phyloP scores from a whole-genome alignment of 92 coral and sea anemone genomes.

The Epizoanthus scotinus region DNA sequence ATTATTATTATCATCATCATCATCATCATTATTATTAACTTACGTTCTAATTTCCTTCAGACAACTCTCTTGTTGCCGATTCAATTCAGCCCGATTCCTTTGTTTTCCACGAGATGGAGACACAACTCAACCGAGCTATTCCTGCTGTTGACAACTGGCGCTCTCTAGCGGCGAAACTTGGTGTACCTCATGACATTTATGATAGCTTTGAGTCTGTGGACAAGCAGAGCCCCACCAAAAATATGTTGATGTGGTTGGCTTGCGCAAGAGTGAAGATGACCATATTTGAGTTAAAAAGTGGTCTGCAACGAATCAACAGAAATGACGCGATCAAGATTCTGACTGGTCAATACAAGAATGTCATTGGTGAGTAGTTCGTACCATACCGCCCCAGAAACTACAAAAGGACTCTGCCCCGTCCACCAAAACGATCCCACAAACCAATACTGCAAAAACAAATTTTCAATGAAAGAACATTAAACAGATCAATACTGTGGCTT shows the following conservation, averaged over 20 bases:
- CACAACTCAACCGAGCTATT: background rate
- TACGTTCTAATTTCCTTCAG: too few species aligned
- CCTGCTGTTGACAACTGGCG: slow-evolving; percentile 23
- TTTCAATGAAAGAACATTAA: too few species aligned
- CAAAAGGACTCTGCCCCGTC: too few species aligned
- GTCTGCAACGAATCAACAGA: slow-evolving; percentile 6
- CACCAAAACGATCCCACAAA: too few species aligned
- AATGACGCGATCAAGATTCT: slow-evolving; percentile 24
- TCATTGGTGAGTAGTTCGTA: slow-evolving; percentile 26
- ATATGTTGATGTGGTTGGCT: slow-evolving; percentile 3
- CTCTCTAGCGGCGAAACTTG: background rate
- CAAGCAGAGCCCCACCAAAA: slow-evolving; percentile 7
- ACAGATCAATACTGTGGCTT: too few species aligned
- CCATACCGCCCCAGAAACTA: too few species aligned
- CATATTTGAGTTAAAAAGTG: background rate
- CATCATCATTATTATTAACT: too few species aligned
- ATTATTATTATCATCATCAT: too few species aligned
- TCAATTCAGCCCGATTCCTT: background rate
- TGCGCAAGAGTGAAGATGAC: background rate
- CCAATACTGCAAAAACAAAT: too few species aligned
- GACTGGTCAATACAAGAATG: background rate
- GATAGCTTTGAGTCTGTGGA: background rate
- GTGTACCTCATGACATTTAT: background rate
- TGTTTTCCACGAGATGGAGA: slow-evolving; percentile 12
- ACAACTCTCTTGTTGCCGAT: background rate